Percentiles rank a stretch among this genome's conserved stretches.
phyloP scores from a whole-genome alignment of 2,113 vertebrate genomes.

The Antigone vipio region DNA sequence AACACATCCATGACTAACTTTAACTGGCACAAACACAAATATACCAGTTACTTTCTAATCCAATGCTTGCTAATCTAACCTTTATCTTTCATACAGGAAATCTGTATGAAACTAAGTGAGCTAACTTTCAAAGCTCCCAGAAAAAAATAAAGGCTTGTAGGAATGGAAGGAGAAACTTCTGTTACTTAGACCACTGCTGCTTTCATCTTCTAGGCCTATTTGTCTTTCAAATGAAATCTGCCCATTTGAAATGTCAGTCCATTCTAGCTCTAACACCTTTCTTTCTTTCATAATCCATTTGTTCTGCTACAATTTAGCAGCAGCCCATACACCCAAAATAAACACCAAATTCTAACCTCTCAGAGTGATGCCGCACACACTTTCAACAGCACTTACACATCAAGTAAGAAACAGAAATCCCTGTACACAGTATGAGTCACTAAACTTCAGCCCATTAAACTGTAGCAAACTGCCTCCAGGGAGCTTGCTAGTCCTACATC shows the following conservation, averaged over 20 bases:
- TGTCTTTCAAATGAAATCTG: neutral
- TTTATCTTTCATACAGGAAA: neutral
- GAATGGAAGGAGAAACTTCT: neutral
- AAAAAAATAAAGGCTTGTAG: neutral
- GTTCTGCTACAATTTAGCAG: neutral
- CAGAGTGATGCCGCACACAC: neutral
- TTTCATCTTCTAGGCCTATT: neutral
- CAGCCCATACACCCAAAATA: neutral
- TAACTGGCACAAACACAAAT: neutral
- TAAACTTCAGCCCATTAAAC: neutral
- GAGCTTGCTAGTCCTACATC: neutral
- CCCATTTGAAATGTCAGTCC: neutral
- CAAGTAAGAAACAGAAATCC: neutral
- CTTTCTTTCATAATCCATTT: neutral
- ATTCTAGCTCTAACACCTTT: neutral
- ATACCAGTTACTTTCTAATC: neutral
- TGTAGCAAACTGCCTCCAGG: neutral
- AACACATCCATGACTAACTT: neutral
- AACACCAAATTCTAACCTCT: neutral
- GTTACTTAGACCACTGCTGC: neutral
- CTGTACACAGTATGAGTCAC: neutral
- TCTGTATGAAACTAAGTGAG: neutral
- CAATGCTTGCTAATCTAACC: neutral
- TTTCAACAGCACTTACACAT: neutral
- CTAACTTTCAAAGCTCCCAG: neutral